Percentiles rank a stretch among this genome's conserved stretches.
Evolutionary conservation across 2,113 vertebrate genomes (phyloP).

Genomic region (Ceyx cyanopectus): DNA sequence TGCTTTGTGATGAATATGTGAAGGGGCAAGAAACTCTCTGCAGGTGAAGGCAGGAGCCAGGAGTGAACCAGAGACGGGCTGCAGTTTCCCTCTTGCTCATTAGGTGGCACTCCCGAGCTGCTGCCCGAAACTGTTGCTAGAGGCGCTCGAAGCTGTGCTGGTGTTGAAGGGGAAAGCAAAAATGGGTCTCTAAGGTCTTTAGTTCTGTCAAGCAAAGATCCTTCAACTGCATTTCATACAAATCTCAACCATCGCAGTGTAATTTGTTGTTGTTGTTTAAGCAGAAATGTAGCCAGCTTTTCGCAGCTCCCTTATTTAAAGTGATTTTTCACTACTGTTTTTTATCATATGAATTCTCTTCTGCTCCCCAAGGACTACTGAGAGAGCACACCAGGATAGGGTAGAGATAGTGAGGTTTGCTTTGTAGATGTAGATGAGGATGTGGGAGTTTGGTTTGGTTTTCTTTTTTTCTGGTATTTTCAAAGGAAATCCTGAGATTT

Average conservation of each 20-base stretch:
- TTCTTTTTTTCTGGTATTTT: not conserved
- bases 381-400: not conserved
- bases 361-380: not conserved
- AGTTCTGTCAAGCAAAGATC: not conserved
- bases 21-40: not conserved
- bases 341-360: not conserved
- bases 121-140: not conserved
- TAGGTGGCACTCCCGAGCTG: slow-evolving; percentile 31
- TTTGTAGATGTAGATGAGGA: fast-evolving
- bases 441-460: not conserved
- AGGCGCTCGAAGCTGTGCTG: not conserved
- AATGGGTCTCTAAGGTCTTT: not conserved
- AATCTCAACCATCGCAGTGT: fast-evolving
- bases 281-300: not conserved
- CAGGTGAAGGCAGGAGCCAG: not conserved
- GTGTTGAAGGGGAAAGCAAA: not conserved
- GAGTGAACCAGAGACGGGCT: not conserved
- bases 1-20: not conserved
- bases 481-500: not conserved
- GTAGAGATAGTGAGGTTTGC: not conserved
- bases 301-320: not conserved
- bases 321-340: not conserved
- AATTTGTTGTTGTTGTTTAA: fast-evolving
- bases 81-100: not conserved
- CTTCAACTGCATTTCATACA: not conserved